These are phyloP conservation scores for Invenusta paracnida DNA, from an alignment of 2,888 invertebrate genomes.

Conservation along the genomic window DNA sequence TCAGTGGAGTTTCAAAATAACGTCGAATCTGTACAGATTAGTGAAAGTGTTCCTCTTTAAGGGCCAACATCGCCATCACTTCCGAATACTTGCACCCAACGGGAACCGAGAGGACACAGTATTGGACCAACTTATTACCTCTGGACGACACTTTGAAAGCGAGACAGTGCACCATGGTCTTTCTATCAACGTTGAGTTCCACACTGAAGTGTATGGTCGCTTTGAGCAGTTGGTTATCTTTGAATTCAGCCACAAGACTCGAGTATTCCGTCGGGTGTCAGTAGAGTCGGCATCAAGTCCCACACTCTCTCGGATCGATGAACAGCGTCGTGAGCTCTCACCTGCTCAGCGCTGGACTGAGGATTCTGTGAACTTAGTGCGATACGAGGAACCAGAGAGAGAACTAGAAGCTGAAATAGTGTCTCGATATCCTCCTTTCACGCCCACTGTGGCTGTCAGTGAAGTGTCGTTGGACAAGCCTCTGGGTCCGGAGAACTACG, in stretches of 20 bases:
- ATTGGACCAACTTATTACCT: background rate
- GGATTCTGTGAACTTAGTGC: background rate
- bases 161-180: background rate
- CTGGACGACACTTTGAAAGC: background rate
- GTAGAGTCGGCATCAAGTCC: background rate
- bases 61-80: background rate
- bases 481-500: conserved; percentile 56
- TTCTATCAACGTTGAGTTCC: background rate
- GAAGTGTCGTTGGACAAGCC: conserved; percentile 48
- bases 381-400: background rate
- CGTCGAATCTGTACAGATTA: background rate
- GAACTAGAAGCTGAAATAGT: background rate
- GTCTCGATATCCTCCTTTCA: background rate
- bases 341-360: background rate
- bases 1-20: background rate
- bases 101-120: background rate
- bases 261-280: background rate
- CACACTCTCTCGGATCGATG: background rate
- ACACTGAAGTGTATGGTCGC: background rate
- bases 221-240: background rate
- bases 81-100: background rate
- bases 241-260: background rate
- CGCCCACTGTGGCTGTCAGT: background rate
- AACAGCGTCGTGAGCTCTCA: background rate
- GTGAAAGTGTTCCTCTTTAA: conserved; percentile 1